phyloP scores from a whole-genome alignment of 2,113 vertebrate species.

The Sakesphorus luctuosus region DNA sequence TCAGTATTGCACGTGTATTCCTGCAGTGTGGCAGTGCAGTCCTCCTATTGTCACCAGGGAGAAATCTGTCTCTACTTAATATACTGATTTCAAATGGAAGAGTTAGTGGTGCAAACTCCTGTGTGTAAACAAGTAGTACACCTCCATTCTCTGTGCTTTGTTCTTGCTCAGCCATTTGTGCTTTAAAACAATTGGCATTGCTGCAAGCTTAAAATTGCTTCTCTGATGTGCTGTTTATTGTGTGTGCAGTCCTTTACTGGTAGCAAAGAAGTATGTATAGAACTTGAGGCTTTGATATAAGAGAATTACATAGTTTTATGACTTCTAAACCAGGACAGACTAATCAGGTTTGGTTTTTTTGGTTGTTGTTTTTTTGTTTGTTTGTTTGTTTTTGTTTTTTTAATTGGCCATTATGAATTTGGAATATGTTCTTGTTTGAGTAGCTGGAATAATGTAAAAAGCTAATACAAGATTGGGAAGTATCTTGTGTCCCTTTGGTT shows the following conservation, averaged over 20 bases:
- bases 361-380: no score
- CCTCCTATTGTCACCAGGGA: neutral
- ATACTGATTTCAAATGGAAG: neutral
- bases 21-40: neutral
- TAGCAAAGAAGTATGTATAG: neutral
- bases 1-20: neutral
- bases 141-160: neutral
- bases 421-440: constrained; percentile 1
- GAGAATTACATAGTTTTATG: neutral
- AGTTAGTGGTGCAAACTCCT: neutral
- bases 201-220: neutral
- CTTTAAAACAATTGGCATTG: neutral
- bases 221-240: neutral
- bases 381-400: neutral
- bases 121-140: neutral
- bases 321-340: neutral
- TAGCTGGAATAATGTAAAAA: constrained; percentile 13
- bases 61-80: neutral
- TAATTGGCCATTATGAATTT: neutral
- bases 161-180: neutral
- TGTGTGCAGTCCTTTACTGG: neutral
- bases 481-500: constrained; percentile 25
- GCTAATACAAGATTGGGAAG: constrained; percentile 21
- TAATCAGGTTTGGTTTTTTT: neutral
- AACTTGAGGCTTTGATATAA: neutral